Percentiles rank a stretch among this genome's conserved stretches.
Conservation (phyloP, 2,797 vertebrate species). For the Macrochelys suwanniensis region DNA sequence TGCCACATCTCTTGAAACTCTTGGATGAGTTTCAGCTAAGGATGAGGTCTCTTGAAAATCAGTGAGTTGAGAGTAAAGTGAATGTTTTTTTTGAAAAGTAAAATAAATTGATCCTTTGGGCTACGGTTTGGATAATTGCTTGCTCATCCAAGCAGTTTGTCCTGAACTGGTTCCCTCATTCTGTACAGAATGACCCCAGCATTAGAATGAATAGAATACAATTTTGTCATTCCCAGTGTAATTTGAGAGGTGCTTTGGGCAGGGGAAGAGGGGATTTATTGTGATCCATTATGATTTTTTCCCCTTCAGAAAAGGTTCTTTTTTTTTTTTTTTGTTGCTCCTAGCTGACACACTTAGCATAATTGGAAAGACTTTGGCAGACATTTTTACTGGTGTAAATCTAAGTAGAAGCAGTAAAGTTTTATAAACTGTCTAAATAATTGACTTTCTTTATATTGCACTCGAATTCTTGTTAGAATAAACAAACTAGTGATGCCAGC, state of each 20-base stretch:
- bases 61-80: neutral
- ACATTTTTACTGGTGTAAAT: neutral
- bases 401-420: slow-evolving; percentile 21
- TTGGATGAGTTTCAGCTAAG: neutral
- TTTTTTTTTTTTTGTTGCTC: neutral
- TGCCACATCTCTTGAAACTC: neutral
- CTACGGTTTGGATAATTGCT: accelerated
- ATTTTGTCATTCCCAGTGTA: neutral
- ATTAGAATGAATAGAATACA: neutral
- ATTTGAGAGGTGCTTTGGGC: neutral
- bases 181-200: accelerated
- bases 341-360: neutral
- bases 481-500: slow-evolving; percentile 3
- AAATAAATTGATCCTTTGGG: neutral
- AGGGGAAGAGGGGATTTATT: neutral
- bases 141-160: neutral
- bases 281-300: neutral
- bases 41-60: neutral
- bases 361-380: slow-evolving; percentile 5
- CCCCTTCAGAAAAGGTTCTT: neutral
- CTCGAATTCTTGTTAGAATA: slow-evolving; percentile 18
- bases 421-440: slow-evolving; percentile 47
- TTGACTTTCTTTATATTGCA: slow-evolving; percentile 40
- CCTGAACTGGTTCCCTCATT: accelerated
- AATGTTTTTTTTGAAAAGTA: slow-evolving; percentile 6